Percentiles rank a stretch among this genome's conserved stretches.
Evolutionary conservation across 2,113 vertebrate species (phyloP).

Genomic region (Athene noctua): DNA sequence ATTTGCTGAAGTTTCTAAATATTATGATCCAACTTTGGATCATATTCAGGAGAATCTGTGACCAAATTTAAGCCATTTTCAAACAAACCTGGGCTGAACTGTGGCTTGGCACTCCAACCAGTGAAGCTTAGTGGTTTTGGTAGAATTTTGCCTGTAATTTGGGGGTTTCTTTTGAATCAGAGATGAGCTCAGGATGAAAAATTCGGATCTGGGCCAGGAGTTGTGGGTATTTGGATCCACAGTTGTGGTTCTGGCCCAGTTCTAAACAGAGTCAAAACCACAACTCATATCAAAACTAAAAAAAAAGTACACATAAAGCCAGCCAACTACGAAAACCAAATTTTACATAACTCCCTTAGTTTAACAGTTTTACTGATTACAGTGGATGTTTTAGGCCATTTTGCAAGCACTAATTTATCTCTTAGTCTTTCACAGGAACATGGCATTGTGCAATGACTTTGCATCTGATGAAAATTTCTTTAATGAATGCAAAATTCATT

Average conservation of each 20-base stretch:
- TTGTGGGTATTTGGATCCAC: neutral
- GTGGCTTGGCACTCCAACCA: slow-evolving; percentile 22
- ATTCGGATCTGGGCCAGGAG: neutral
- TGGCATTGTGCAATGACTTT: neutral
- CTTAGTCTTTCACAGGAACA: neutral
- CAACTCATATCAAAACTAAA: neutral
- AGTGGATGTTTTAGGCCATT: neutral
- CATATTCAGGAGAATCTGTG: neutral
- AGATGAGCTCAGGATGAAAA: slow-evolving; percentile 34
- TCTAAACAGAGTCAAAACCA: slow-evolving; percentile 15
- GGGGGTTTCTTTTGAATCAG: neutral
- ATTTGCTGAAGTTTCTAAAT: slow-evolving; percentile 24
- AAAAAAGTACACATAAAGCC: neutral
- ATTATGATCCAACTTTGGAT: neutral
- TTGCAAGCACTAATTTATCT: neutral
- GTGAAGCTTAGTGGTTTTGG: neutral
- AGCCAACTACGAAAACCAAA: neutral
- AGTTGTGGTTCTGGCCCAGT: slow-evolving; percentile 6
- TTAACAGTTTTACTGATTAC: neutral
- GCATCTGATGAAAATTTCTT: neutral
- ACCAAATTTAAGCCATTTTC: slow-evolving; percentile 11
- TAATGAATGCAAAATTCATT: neutral
- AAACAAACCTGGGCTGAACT: slow-evolving; percentile 38
- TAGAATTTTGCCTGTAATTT: neutral
- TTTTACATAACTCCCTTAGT: neutral